Evolutionary conservation across 2,113 vertebrate species (phyloP).

Genomic region (Tretioscincus oriximinensis): DNA sequence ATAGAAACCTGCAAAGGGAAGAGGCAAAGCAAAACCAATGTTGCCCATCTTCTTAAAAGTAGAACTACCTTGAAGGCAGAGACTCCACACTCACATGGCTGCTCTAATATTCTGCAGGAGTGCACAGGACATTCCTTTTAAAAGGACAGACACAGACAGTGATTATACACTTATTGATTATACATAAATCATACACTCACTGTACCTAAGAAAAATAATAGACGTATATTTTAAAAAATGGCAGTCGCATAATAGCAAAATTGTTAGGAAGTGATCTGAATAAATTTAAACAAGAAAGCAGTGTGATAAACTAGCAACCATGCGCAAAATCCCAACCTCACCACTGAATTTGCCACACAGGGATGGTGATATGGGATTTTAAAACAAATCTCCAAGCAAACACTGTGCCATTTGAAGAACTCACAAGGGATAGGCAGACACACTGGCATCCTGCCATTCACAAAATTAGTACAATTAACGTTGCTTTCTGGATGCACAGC

Average conservation of each 20-base stretch:
- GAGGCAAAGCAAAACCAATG: too few relatives aligned
- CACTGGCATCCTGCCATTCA: slow-evolving; percentile 28
- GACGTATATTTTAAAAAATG: background rate
- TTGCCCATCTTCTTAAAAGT: too few relatives aligned
- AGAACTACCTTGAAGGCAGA: too few relatives aligned
- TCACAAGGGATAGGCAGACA: background rate
- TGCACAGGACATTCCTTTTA: too few relatives aligned
- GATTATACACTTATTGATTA: too few relatives aligned
- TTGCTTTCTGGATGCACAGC: slow-evolving; percentile 49
- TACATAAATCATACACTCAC: too few relatives aligned
- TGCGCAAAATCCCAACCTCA: background rate
- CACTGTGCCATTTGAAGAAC: slow-evolving; percentile 3
- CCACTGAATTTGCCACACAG: background rate
- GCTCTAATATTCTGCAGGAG: too few relatives aligned
- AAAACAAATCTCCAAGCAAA: slow-evolving; percentile 17
- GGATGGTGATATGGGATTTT: background rate
- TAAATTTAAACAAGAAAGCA: background rate
- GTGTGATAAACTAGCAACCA: background rate
- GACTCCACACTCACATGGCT: too few relatives aligned
- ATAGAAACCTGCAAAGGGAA: too few relatives aligned
- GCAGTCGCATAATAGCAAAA: background rate
- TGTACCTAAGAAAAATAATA: background rate
- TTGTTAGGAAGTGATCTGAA: background rate
- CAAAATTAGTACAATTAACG: slow-evolving; percentile 55
- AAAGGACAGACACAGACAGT: too few relatives aligned